Conservation (phyloP, 1,140 invertebrate genomes). For the Drosophila busckii region DNA sequence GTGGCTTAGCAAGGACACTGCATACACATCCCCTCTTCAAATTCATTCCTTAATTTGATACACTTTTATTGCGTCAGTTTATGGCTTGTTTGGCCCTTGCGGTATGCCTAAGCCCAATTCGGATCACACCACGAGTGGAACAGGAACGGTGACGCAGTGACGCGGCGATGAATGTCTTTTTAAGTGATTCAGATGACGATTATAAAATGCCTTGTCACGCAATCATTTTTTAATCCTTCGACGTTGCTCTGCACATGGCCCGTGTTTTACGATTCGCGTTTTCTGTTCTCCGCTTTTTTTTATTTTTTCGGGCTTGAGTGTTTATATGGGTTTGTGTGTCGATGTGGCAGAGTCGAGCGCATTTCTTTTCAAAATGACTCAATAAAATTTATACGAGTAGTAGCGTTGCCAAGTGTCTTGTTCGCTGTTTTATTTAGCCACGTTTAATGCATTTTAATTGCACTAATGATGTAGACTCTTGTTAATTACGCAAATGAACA, state of each 20-base stretch:
- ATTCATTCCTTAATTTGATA: constrained; percentile 72
- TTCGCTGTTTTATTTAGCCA: constrained; percentile 7
- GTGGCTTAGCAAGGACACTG: constrained; percentile 8
- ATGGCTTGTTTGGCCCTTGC: constrained; percentile 66
- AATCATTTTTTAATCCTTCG: constrained; percentile 75
- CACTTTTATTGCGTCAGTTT: constrained; percentile 66
- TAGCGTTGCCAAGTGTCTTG: constrained; percentile 21
- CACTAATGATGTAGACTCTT: constrained; percentile 53
- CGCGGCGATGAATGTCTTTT: constrained; percentile 55
- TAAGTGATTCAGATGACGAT: constrained; percentile 60
- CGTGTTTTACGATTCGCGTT: constrained; percentile 41
- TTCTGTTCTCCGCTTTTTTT: not conserved
- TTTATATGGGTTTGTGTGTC: constrained; percentile 62
- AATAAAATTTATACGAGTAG: constrained; percentile 69
- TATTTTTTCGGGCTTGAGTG: not conserved
- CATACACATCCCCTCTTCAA: constrained; percentile 35
- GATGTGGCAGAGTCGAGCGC: constrained; percentile 22
- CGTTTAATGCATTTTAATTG: constrained; percentile 69
- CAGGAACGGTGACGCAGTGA: not conserved
- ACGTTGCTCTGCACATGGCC: constrained; percentile 44
- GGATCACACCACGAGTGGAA: constrained; percentile 15
- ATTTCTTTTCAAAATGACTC: constrained; percentile 53
- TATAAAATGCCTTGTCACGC: constrained; percentile 76
- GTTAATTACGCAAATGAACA: constrained; percentile 52
- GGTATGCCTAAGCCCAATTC: constrained; percentile 37